These are phyloP conservation scores for Leptogaster cylindrica DNA, from an alignment of 2,888 invertebrate genomes.

Conservation along the genomic window DNA sequence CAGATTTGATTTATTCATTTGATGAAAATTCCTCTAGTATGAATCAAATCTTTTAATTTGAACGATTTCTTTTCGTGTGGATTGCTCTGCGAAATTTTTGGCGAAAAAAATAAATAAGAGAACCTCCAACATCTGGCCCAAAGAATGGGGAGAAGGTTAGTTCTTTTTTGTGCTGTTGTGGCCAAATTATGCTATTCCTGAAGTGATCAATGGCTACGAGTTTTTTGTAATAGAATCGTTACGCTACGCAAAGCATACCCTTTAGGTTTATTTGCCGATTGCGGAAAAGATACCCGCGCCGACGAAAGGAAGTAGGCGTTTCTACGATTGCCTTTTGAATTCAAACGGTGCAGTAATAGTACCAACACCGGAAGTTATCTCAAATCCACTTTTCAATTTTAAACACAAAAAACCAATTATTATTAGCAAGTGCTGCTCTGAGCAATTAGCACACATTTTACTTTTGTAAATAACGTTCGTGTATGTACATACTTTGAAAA, in stretches of 20 bases:
- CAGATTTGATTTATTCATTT: conserved; percentile 26
- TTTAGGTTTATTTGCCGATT: background rate
- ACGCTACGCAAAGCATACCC: background rate
- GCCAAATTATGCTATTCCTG: background rate
- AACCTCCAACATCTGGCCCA: conserved; percentile 15
- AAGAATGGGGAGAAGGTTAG: background rate
- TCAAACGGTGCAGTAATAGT: too few species aligned
- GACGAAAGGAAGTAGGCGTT: conserved; percentile 9
- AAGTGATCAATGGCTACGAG: background rate
- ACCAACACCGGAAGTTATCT: too few species aligned
- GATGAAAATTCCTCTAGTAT: conserved; percentile 6
- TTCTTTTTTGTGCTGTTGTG: background rate
- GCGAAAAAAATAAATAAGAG: too few species aligned
- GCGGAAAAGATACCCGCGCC: background rate
- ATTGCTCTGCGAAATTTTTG: too few species aligned
- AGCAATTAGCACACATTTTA: background rate
- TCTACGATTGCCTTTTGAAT: conserved; percentile 2
- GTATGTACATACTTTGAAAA: too few species aligned
- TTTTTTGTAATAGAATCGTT: background rate
- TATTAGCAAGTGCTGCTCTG: background rate
- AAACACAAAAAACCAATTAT: background rate
- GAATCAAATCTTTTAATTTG: too few species aligned
- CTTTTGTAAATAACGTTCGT: too few species aligned
- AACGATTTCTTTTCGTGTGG: too few species aligned
- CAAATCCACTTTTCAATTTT: background rate